phyloP scores from a whole-genome alignment of 2,797 vertebrate genomes.

The Bryconaethiops microstoma region DNA sequence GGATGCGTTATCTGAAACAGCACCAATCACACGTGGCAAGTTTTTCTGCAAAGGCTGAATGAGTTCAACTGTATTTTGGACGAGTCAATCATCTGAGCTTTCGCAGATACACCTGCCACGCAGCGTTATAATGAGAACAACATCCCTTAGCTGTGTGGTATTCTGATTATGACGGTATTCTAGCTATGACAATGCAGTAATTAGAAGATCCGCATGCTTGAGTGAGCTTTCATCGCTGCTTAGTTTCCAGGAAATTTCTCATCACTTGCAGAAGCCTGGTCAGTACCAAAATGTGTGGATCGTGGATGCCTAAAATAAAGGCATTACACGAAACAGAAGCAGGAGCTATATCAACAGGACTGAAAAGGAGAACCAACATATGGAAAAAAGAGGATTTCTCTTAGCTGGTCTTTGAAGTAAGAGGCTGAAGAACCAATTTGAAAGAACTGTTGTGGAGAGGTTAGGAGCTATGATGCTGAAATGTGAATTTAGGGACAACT shows the following conservation, averaged over 20 bases:
- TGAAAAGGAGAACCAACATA: neutral
- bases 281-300: neutral
- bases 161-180: constrained; percentile 57
- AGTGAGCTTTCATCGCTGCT: constrained; percentile 38
- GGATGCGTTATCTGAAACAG: constrained; percentile 11
- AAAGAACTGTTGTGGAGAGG: neutral
- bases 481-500: neutral
- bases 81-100: constrained; percentile 49
- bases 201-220: constrained; percentile 58
- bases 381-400: neutral
- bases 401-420: too few species aligned
- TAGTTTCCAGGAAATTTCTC: constrained; percentile 47
- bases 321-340: neutral
- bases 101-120: constrained; percentile 52
- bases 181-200: constrained; percentile 57
- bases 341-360: neutral
- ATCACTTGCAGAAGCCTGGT: neutral
- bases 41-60: constrained; percentile 10
- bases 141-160: constrained; percentile 44
- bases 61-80: constrained; percentile 34
- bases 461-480: neutral
- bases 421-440: neutral
- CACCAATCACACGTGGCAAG: constrained; percentile 33
- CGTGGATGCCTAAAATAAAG: neutral
- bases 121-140: constrained; percentile 53